These are phyloP conservation scores for Ictalurus punctatus DNA, from an alignment of 2,113 vertebrate species.

Conservation along the genomic window DNA sequence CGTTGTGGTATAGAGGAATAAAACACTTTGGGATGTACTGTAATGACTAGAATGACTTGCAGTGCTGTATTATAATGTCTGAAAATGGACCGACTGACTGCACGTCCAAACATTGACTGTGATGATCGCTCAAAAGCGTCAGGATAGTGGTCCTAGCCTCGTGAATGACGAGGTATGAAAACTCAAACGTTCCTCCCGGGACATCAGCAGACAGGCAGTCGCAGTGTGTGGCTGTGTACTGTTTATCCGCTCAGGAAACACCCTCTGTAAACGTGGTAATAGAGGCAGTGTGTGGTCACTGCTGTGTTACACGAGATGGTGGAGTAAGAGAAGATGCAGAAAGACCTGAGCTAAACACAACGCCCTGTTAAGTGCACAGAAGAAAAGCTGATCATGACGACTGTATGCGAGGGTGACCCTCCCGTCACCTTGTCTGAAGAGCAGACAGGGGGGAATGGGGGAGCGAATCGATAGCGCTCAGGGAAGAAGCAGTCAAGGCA, in stretches of 20 bases:
- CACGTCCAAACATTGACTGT: neutral
- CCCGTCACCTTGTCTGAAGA: neutral
- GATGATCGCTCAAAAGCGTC: neutral
- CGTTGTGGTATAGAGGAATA: neutral
- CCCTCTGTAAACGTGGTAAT: neutral
- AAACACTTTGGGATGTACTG: neutral
- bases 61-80: neutral
- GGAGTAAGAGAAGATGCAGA: neutral
- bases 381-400: conserved; percentile 1
- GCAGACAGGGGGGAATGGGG: neutral
- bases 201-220: neutral
- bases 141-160: neutral
- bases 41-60: neutral
- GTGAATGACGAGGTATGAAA: neutral
- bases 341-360: neutral
- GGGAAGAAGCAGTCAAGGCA: conserved; percentile 15
- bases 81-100: neutral
- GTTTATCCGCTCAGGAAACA: conserved; percentile 9
- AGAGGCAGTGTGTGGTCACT: neutral
- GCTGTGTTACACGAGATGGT: neutral
- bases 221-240: conserved; percentile 12
- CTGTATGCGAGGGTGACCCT: conserved; percentile 11
- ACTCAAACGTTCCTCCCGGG: neutral
- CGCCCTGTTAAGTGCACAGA: neutral
- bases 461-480: conserved; percentile 22